Evolutionary conservation across 1,140 invertebrate genomes (phyloP).

Genomic region (Stratiolaelaps scimitus): DNA sequence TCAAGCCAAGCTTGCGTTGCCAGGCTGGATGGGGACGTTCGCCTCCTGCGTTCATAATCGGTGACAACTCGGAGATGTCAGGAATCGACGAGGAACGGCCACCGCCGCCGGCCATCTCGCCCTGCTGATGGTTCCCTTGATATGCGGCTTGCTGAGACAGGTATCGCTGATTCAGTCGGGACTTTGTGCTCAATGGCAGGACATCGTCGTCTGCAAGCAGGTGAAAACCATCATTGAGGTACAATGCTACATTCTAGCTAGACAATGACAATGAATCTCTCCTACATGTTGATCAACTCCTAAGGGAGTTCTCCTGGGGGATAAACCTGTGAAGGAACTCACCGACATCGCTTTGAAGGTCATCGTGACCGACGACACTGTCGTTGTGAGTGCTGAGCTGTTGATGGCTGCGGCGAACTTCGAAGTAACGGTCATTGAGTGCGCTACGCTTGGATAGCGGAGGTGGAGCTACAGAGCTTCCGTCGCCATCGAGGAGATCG

Average conservation of each 20-base stretch:
- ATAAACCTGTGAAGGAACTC: background rate
- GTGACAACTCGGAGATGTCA: slow-evolving; percentile 8
- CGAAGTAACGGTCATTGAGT: slow-evolving; percentile 74
- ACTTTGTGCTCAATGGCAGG: slow-evolving; percentile 11
- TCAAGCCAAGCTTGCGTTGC: slow-evolving; percentile 36
- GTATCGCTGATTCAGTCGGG: slow-evolving; percentile 24
- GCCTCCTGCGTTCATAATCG: slow-evolving; percentile 54
- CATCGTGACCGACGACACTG: background rate
- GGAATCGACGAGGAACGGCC: background rate
- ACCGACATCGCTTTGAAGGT: slow-evolving; percentile 16
- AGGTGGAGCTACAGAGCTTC: slow-evolving; percentile 37
- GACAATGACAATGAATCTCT: no score
- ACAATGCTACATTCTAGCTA: background rate
- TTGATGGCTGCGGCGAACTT: slow-evolving; percentile 39
- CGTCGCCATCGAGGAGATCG: slow-evolving; percentile 26
- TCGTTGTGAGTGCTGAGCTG: slow-evolving; percentile 11
- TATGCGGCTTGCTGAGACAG: background rate
- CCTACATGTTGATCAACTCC: no score
- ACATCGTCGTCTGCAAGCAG: slow-evolving; percentile 5
- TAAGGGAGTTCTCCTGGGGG: no score
- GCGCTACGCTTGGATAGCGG: slow-evolving; percentile 65
- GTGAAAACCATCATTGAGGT: background rate
- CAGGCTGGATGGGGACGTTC: slow-evolving; percentile 43
- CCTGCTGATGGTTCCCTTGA: slow-evolving; percentile 10
- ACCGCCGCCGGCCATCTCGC: background rate